Conservation (phyloP, 2,888 invertebrate species). For the Leucophenga montana region DNA sequence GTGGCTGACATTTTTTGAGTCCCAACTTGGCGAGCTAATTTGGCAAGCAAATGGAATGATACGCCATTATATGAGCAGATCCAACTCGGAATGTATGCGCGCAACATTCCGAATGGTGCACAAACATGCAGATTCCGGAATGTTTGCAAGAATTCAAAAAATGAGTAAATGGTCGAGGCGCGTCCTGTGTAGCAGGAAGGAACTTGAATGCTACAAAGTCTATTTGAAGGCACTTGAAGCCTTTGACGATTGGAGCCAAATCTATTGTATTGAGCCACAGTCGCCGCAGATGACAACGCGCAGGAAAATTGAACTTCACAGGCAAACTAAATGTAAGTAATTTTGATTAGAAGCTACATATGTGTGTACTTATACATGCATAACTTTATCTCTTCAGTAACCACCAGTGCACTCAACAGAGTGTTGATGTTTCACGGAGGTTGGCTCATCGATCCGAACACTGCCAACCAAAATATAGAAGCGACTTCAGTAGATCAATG, state of each 20-base stretch:
- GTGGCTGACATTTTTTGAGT: constrained; percentile 87
- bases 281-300: too few species aligned
- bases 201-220: constrained; percentile 89
- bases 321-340: constrained; percentile 78
- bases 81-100: constrained; percentile 88
- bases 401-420: constrained; percentile 87
- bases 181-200: constrained; percentile 77
- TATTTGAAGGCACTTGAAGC: constrained; percentile 91
- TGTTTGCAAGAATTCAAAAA: too few species aligned
- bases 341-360: too few species aligned
- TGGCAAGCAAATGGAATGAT: constrained; percentile 92
- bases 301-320: too few species aligned
- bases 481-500: constrained; percentile 75
- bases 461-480: constrained; percentile 74
- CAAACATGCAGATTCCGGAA: too few species aligned
- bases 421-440: constrained; percentile 91
- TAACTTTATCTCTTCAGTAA: constrained; percentile 74
- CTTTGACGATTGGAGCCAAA: constrained; percentile 91
- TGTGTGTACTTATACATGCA: background rate
- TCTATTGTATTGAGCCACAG: too few species aligned
- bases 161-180: constrained; percentile 74
- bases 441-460: constrained; percentile 86
- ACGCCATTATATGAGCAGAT: constrained; percentile 85
- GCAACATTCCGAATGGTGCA: constrained; percentile 83
- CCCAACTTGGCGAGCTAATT: constrained; percentile 86